Evolutionary conservation across 1,140 invertebrate species (phyloP).

Genomic region (Planococcus citri): DNA sequence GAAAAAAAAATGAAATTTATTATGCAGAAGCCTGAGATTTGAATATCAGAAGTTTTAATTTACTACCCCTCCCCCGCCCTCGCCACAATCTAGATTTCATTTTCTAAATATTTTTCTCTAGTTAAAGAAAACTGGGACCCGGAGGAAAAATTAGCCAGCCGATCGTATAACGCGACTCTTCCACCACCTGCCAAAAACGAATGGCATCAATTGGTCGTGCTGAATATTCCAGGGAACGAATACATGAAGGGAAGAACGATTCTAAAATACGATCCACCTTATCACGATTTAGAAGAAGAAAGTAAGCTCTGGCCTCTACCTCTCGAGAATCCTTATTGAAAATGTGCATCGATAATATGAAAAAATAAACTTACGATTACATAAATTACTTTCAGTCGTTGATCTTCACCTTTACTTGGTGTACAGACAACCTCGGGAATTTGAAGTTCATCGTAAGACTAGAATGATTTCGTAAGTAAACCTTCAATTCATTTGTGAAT

Average conservation of each 20-base stretch:
- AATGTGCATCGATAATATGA: no score
- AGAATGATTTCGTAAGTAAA: no score
- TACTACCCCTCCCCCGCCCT: no score
- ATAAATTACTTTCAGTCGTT: not conserved
- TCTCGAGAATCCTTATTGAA: not conserved
- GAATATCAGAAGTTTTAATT: no score
- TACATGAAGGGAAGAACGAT: not conserved
- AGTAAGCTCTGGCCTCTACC: not conserved
- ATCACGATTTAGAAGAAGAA: not conserved
- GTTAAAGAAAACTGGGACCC: not conserved
- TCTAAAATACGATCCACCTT: not conserved
- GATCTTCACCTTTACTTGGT: not conserved
- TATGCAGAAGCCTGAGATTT: no score
- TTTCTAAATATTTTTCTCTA: not conserved
- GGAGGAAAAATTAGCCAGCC: not conserved
- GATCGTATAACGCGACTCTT: not conserved
- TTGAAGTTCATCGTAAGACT: not conserved
- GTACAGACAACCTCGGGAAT: not conserved
- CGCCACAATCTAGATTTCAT: no score
- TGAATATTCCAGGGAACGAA: not conserved
- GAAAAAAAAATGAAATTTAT: no score
- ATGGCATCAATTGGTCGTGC: not conserved
- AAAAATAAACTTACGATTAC: no score
- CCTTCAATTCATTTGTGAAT: no score
- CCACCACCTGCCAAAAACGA: not conserved